Conservation (phyloP, 2,888 invertebrate species). For the Hybos culiciformis region DNA sequence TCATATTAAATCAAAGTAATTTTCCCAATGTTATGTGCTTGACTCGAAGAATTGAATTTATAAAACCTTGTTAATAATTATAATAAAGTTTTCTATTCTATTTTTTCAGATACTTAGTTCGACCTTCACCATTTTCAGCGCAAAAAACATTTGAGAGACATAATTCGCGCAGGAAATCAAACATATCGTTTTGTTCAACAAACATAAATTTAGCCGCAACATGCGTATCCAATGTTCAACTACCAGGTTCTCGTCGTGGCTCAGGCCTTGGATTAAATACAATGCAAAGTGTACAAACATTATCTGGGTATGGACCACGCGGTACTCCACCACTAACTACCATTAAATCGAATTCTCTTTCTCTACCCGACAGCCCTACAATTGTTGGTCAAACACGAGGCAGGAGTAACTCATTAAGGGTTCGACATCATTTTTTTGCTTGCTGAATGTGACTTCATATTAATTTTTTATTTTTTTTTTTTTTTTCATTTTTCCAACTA, state of each 20-base stretch:
- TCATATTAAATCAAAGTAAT: background rate
- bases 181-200: constrained; percentile 80
- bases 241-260: constrained; percentile 52
- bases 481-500: constrained; percentile 11
- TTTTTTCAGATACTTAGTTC: constrained; percentile 63
- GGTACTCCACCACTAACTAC: constrained; percentile 66
- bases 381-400: constrained; percentile 65
- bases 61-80: too few species aligned
- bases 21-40: background rate
- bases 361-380: constrained; percentile 77
- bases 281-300: constrained; percentile 36
- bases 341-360: constrained; percentile 79
- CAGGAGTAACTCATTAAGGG: constrained; percentile 72
- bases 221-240: constrained; percentile 38
- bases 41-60: background rate
- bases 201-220: constrained; percentile 53
- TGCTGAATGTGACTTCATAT: background rate
- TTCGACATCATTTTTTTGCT: constrained; percentile 32
- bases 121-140: constrained; percentile 89
- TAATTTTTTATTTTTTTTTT: constrained; percentile 3
- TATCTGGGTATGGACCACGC: constrained; percentile 45
- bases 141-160: constrained; percentile 89
- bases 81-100: constrained; percentile 1
- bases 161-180: constrained; percentile 79
- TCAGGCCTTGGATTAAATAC: constrained; percentile 48